Percentiles rank a stretch among this genome's conserved stretches.
These are phyloP conservation scores for Onychomys torridus DNA, from an alignment of 2,797 vertebrate species.

Conservation along the genomic window DNA sequence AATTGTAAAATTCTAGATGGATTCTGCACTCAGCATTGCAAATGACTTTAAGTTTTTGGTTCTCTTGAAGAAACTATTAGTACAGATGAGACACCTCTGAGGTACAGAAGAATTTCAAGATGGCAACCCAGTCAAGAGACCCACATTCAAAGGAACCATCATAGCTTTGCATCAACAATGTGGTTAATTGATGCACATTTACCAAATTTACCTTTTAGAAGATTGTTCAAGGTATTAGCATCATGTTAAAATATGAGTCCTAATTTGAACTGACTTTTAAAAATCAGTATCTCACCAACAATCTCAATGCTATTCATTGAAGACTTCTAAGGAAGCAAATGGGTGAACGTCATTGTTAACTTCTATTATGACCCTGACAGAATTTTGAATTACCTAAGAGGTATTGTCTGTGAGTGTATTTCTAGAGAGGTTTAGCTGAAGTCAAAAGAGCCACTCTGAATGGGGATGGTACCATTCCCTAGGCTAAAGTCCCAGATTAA, in stretches of 20 bases:
- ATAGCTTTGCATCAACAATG: not conserved
- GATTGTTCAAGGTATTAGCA: not conserved
- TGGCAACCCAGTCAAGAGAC: not conserved
- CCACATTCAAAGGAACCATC: not conserved
- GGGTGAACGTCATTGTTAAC: not conserved
- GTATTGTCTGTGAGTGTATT: not conserved
- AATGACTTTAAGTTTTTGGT: constrained; percentile 16
- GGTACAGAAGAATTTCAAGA: not conserved
- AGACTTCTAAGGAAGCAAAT: not conserved
- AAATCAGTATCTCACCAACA: not conserved
- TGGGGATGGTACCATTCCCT: not conserved
- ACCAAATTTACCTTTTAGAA: not conserved
- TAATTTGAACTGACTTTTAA: not conserved
- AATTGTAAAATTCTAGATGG: not conserved
- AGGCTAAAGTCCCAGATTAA: not conserved
- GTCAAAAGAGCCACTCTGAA: not conserved
- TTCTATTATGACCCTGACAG: not conserved
- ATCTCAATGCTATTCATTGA: not conserved
- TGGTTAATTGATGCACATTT: not conserved
- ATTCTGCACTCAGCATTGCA: not conserved
- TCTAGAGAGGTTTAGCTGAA: not conserved
- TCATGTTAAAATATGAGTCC: constrained; percentile 4
- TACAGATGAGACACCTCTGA: not conserved
- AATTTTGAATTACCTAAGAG: not conserved
- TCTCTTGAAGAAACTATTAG: constrained; percentile 2